phyloP scores from a whole-genome alignment of 2,113 vertebrate genomes.

The Neolamprologus falcicula region DNA sequence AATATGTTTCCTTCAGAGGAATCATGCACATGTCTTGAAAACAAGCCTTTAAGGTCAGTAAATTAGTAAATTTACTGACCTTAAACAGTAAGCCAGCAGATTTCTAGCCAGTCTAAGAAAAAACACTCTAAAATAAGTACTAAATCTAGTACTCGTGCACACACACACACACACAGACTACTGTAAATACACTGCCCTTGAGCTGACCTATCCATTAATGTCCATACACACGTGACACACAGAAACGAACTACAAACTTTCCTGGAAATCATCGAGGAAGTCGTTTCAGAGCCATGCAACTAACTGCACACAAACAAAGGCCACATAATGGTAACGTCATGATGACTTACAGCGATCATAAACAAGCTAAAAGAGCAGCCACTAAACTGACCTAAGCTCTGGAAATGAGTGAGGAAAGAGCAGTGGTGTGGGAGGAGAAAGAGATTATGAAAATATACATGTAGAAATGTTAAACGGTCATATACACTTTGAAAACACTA shows the following conservation, averaged over 20 bases:
- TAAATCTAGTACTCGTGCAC: background rate
- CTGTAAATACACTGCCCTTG: background rate
- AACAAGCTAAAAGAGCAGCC: constrained; percentile 1
- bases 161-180: background rate
- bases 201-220: background rate
- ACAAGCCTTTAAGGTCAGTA: background rate
- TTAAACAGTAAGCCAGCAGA: background rate
- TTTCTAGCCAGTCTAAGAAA: background rate
- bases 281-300: background rate
- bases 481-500: background rate
- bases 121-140: background rate
- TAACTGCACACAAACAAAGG: background rate
- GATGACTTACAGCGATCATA: background rate
- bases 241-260: background rate
- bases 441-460: background rate
- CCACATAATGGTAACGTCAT: background rate
- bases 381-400: background rate
- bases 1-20: background rate
- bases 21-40: background rate
- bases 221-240: background rate
- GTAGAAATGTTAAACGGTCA: background rate
- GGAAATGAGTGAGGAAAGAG: background rate
- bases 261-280: background rate
- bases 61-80: background rate
- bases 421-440: background rate